Conservation (phyloP, 2,888 invertebrate species). For the Eumerus sabulonum region DNA sequence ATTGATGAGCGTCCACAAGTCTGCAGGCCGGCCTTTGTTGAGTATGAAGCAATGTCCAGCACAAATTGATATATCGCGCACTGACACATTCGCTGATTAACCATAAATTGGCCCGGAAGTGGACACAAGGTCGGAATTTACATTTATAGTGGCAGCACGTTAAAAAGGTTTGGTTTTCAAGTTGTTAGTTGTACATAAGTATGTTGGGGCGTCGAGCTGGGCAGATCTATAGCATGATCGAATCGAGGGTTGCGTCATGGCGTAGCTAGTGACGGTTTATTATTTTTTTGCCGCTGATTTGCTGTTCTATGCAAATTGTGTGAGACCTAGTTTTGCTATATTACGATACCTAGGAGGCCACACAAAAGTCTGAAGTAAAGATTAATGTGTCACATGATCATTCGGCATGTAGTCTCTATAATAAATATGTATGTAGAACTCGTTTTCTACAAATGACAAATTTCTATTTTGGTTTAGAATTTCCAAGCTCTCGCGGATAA, state of each 20-base stretch:
- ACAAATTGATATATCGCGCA: neutral
- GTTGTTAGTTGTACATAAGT: neutral
- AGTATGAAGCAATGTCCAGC: neutral
- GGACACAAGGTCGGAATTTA: slow-evolving; percentile 15
- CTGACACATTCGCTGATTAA: neutral
- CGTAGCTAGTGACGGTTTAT: too few species aligned
- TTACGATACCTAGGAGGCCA: too few species aligned
- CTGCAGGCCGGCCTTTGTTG: slow-evolving; percentile 1
- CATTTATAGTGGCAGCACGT: neutral
- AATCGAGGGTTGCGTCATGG: slow-evolving; percentile 37
- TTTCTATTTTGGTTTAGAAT: too few species aligned
- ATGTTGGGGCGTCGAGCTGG: slow-evolving; percentile 23
- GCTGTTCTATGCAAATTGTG: too few species aligned
- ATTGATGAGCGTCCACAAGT: slow-evolving; percentile 8
- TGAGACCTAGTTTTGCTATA: too few species aligned
- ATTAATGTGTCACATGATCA: too few species aligned
- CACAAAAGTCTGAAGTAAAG: too few species aligned
- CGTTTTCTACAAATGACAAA: neutral
- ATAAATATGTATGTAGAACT: too few species aligned
- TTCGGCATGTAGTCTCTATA: too few species aligned
- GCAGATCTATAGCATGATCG: slow-evolving; percentile 53
- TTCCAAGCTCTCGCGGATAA: too few species aligned
- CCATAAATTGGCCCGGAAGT: slow-evolving; percentile 37
- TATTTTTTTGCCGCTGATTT: too few species aligned
- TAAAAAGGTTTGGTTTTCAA: slow-evolving; percentile 4